Base-by-base conservation (phyloP, 2,113 vertebrate genomes). In the Hystrix brachyura region DNA sequence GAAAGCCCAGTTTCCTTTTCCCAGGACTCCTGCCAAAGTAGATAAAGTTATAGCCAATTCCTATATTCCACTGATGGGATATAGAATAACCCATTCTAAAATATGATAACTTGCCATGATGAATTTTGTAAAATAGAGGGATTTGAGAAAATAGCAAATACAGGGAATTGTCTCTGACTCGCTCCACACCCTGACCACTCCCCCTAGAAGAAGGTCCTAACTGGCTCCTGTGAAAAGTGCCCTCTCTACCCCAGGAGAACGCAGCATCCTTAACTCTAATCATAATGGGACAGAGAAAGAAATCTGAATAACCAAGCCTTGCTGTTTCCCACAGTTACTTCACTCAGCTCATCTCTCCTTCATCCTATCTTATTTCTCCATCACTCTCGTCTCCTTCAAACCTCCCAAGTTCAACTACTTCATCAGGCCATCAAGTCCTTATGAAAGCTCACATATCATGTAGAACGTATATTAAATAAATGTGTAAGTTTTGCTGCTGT, bases 141-240 rank as follows among this genome's bases (percentile, higher is more conserved):
- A 82, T n/a, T 62, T 48, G 57, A 55, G 69, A 80, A 90, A 93
- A 62, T 2, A 71, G 21, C 62, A 93, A 55, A 93, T 64, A 32
- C 2, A 55, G 34, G 46, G 65, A 85, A 48, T 17, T 94, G 15
- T 81, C 55, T 85, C 34, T 90, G 53, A 48, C 18, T 38, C 23
- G 17, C 38, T 62, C n/a, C 29, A n/a, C 9, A 3, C 12, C 19
- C 32, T 43, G 64, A 71, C 3, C 32, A 3, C 74, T 89, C 25
- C 46, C 8, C 9, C 9, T 17, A n/a, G n/a, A 94, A 25, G 13
- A 5, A 69, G 67, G 9, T n/a, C 34, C 27, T 7, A 27, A 17
- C 0, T 59, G 13, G 5, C 32, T 48, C 27, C 53, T 0, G 0
- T 29, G 15, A 60, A 18, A 14, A 19, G 19, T 0, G 0, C 18